A percentile compares a stretch with the other conserved stretches of the same genome.
These are phyloP conservation scores for Spilarctia lutea DNA, from an alignment of 2,888 invertebrate species.

Conservation along the genomic window DNA sequence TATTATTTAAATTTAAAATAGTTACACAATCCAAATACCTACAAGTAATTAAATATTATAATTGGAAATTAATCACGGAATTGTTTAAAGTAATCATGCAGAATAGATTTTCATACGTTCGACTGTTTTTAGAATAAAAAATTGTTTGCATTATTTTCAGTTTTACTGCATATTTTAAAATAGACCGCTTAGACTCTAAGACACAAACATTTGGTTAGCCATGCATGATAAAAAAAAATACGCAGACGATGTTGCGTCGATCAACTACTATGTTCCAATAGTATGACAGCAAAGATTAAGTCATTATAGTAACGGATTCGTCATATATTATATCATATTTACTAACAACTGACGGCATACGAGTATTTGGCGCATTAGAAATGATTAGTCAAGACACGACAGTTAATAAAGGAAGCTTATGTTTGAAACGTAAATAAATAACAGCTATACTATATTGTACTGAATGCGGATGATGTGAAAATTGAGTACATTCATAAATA, in stretches of 20 bases:
- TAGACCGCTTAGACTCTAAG: too few species aligned
- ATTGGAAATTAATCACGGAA: neutral
- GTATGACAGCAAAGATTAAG: neutral
- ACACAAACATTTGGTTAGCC: too few species aligned
- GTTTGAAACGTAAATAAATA: neutral
- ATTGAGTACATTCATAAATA: neutral
- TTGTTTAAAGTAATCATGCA: neutral
- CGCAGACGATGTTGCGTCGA: too few species aligned
- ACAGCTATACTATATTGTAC: too few species aligned
- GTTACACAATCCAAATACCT: neutral
- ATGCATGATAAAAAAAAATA: too few species aligned
- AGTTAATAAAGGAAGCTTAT: neutral
- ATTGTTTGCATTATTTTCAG: neutral
- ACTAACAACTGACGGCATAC: neutral
- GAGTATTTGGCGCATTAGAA: neutral
- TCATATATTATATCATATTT: slow-evolving; percentile 5
- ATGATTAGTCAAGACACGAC: neutral
- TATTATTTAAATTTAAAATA: neutral
- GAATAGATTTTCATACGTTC: neutral
- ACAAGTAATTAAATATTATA: neutral
- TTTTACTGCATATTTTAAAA: too few species aligned
- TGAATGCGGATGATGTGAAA: neutral
- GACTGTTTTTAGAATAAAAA: neutral
- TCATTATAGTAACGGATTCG: neutral
- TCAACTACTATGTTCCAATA: too few species aligned